These are phyloP conservation scores for Bacillus rossius DNA, from an alignment of 1,140 invertebrate species.

Conservation along the genomic window DNA sequence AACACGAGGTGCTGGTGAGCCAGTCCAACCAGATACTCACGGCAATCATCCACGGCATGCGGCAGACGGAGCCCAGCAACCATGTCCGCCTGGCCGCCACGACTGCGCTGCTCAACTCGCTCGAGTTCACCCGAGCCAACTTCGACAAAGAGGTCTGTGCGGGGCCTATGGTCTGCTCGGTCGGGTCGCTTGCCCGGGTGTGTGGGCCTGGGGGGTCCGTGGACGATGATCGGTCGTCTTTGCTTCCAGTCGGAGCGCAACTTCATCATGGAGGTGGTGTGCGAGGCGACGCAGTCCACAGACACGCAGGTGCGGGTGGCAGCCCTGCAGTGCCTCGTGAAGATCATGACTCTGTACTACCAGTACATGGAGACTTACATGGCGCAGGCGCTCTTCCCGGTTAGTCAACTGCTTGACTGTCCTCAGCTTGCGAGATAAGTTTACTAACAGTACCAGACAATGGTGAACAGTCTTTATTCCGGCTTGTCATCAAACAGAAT, in stretches of 20 bases:
- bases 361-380: constrained; percentile 99
- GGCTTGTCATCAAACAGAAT: too few relatives aligned
- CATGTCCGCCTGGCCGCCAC: constrained; percentile 92
- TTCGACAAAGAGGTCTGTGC: constrained; percentile 89
- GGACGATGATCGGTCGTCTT: too few relatives aligned
- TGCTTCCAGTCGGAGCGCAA: constrained; percentile 78
- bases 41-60: constrained; percentile 98
- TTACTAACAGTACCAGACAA: too few relatives aligned
- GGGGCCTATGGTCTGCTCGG: too few relatives aligned
- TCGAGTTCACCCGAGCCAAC: constrained; percentile 98
- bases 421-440: too few relatives aligned
- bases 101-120: constrained; percentile 93
- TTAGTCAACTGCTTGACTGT: too few relatives aligned
- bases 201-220: too few relatives aligned
- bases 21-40: constrained; percentile 97
- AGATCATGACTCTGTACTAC: constrained; percentile 98
- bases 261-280: constrained; percentile 99
- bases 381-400: constrained; percentile 94
- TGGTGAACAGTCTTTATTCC: too few relatives aligned
- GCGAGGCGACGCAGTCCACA: constrained; percentile 78
- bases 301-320: constrained; percentile 91
- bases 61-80: constrained; percentile 71
- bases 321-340: constrained; percentile 96
- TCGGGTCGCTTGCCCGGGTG: too few relatives aligned
- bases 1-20: constrained; percentile 83